Conservation (phyloP, 2,888 invertebrate species). For the Gortyna flavago region DNA sequence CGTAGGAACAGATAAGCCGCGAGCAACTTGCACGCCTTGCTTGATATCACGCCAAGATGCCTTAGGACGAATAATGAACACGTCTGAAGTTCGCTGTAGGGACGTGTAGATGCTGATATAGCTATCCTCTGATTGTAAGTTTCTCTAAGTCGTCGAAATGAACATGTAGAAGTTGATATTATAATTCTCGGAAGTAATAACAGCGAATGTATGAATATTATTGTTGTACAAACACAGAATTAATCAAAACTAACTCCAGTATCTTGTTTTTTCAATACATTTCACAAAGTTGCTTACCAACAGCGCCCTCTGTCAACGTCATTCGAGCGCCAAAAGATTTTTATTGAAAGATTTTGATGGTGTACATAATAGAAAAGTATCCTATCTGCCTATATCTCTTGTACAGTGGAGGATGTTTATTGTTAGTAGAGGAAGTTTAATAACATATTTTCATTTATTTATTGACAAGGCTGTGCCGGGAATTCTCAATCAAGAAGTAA, state of each 20-base stretch:
- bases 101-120: conserved; percentile 36
- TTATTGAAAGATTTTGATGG: neutral
- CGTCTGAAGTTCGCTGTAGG: conserved; percentile 18
- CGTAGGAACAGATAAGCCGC: conserved; percentile 14
- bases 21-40: neutral
- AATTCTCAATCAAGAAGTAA: neutral
- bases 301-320: neutral
- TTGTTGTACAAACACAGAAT: neutral
- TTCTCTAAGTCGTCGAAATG: conserved; percentile 16
- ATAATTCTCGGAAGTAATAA: neutral
- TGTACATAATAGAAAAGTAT: neutral
- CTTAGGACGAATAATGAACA: conserved; percentile 30
- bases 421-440: neutral
- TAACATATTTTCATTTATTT: neutral
- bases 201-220: neutral
- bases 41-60: neutral
- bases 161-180: neutral
- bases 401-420: neutral
- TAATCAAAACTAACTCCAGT: neutral
- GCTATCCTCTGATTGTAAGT: conserved; percentile 19
- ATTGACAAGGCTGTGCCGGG: neutral
- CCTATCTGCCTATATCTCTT: no score
- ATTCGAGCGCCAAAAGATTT: neutral
- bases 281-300: neutral
- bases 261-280: neutral